Percentiles rank a stretch among this genome's conserved stretches.
These are phyloP conservation scores for Brachionus rubens DNA, from an alignment of 1,140 invertebrate species.

Conservation along the genomic window DNA sequence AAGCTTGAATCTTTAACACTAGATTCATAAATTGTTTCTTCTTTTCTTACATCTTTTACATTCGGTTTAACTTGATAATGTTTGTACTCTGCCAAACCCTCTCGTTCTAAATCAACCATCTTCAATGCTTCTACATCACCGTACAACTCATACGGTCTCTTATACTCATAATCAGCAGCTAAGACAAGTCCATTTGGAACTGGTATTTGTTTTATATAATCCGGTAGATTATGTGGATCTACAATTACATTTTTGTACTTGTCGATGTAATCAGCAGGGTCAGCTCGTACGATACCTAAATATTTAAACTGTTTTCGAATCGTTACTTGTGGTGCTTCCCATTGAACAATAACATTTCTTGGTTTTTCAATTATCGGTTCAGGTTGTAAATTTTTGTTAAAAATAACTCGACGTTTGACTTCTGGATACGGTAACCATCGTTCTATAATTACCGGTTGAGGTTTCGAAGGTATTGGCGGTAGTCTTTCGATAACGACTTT, in stretches of 20 bases:
- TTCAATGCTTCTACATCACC: constrained; percentile 29
- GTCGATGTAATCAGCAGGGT: constrained; percentile 7
- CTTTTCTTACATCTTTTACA: not conserved
- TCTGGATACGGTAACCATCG: constrained; percentile 39
- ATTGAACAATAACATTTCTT: constrained; percentile 44
- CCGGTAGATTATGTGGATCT: not conserved
- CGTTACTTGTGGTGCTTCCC: constrained; percentile 19
- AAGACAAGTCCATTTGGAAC: not conserved
- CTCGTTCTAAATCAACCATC: constrained; percentile 15
- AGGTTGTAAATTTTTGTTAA: constrained; percentile 2
- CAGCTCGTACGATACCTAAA: constrained; percentile 36
- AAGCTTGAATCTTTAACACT: too few relatives aligned
- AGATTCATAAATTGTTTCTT: too few relatives aligned
- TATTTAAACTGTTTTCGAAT: constrained; percentile 24
- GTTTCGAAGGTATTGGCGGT: constrained; percentile 24
- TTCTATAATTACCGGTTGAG: constrained; percentile 30
- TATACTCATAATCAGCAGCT: not conserved
- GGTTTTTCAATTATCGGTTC: not conserved
- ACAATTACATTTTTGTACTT: constrained; percentile 2
- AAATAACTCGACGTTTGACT: constrained; percentile 32
- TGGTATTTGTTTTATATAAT: constrained; percentile 14
- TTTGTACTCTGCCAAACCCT: constrained; percentile 4
- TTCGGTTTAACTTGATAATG: not conserved
- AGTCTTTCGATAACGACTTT: constrained; percentile 29
- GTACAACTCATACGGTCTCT: constrained; percentile 4